A percentile compares a stretch with the other conserved stretches of the same genome.
Evolutionary conservation across 1,140 invertebrate species (phyloP).

Genomic region (Sycobia sp.): DNA sequence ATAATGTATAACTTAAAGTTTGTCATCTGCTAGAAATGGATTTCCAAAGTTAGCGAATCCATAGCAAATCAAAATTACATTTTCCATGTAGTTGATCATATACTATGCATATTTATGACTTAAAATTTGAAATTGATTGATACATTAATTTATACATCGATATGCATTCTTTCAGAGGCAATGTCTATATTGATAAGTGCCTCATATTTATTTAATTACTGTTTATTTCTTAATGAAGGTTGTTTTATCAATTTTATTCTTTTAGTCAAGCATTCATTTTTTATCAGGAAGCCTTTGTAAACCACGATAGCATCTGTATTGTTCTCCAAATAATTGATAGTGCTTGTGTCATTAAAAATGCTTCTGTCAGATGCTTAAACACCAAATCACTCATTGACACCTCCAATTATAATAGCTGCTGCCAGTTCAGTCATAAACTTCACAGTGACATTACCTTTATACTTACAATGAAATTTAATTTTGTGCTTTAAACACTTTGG

Average conservation of each 20-base stretch:
- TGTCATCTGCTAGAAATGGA: too few relatives aligned
- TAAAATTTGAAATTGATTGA: slow-evolving; percentile 22
- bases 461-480: slow-evolving; percentile 42
- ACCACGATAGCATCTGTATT: slow-evolving; percentile 29
- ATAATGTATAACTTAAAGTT: too few relatives aligned
- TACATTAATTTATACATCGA: slow-evolving; percentile 28
- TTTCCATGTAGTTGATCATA: slow-evolving; percentile 14
- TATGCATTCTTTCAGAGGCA: slow-evolving; percentile 21
- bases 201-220: slow-evolving; percentile 16
- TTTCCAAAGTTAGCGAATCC: slow-evolving; percentile 24
- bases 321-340: slow-evolving; percentile 30
- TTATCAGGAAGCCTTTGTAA: slow-evolving; percentile 27
- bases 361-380: slow-evolving; percentile 37
- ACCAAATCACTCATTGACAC: slow-evolving; percentile 29
- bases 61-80: slow-evolving; percentile 28
- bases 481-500: slow-evolving; percentile 37
- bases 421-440: slow-evolving; percentile 45
- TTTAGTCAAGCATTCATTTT: slow-evolving; percentile 7
- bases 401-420: slow-evolving; percentile 40
- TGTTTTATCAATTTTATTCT: slow-evolving; percentile 28
- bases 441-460: slow-evolving; percentile 46
- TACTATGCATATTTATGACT: neutral
- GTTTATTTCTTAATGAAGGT: slow-evolving; percentile 19
- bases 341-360: slow-evolving; percentile 39
- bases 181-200: slow-evolving; percentile 7